Conservation (phyloP, 2,797 vertebrate species). For the Clarias platycephalus region DNA sequence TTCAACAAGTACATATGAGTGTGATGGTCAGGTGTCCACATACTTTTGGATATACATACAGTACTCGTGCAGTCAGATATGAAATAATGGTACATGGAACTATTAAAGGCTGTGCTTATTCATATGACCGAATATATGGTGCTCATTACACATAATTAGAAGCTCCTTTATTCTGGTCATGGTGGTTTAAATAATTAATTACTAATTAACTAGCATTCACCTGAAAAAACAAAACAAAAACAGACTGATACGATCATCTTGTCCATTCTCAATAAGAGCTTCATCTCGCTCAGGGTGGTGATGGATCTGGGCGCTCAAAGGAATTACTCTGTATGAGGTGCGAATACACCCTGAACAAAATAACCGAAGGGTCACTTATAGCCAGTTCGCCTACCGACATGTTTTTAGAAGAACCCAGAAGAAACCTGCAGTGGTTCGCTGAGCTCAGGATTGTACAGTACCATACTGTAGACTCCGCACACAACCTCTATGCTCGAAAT, state of each 20-base stretch:
- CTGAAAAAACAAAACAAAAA: not conserved
- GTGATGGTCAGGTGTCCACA: not conserved
- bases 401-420: not conserved
- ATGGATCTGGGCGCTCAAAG: not conserved
- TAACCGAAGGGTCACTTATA: too few species aligned
- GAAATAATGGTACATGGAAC: not conserved
- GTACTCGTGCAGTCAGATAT: not conserved
- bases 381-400: too few species aligned
- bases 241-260: not conserved
- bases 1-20: not conserved
- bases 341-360: not conserved
- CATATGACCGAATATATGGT: not conserved
- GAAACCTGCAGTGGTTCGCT: not conserved
- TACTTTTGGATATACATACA: not conserved
- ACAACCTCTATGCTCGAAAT: not conserved
- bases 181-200: not conserved
- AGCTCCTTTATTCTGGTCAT: not conserved
- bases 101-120: not conserved
- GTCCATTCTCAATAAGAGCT: not conserved
- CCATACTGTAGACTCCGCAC: not conserved
- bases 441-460: not conserved
- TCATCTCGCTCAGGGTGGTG: not conserved
- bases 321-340: too few species aligned
- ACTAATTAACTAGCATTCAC: not conserved
- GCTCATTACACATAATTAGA: not conserved